Percentiles rank a stretch among this genome's conserved stretches.
Conservation (phyloP, 92 coral and sea anemone species). For the Porites evermanni region DNA sequence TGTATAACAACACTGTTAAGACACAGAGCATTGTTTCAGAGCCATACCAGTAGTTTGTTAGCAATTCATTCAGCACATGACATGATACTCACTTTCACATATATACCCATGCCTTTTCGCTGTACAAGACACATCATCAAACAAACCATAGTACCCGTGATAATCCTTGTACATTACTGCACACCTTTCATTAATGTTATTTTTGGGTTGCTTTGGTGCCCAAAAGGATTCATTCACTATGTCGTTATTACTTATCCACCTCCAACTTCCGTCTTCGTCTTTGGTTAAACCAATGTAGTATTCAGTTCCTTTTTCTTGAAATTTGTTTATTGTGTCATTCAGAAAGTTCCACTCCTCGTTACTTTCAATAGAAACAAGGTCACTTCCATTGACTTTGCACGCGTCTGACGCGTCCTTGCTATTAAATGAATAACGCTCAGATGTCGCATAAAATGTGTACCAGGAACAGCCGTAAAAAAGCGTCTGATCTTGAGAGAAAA, state of each 20-base stretch:
- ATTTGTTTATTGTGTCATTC: background rate
- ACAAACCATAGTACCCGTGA: background rate
- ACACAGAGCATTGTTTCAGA: too few relatives aligned
- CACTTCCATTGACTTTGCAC: conserved; percentile 12
- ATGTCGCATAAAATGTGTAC: too few relatives aligned
- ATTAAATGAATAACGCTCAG: too few relatives aligned
- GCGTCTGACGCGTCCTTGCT: too few relatives aligned
- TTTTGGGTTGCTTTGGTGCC: background rate
- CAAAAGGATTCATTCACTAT: background rate
- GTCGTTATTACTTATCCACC: conserved; percentile 20
- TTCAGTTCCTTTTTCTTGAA: background rate
- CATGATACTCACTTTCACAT: background rate
- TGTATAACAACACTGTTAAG: too few relatives aligned
- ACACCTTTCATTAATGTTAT: conserved; percentile 13
- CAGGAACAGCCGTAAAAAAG: too few relatives aligned
- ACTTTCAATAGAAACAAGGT: conserved; percentile 54
- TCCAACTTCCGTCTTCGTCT: background rate
- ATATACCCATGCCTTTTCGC: background rate
- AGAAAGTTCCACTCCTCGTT: conserved; percentile 24
- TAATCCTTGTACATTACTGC: conserved; percentile 18
- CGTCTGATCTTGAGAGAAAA: too few relatives aligned
- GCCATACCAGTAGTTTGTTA: too few relatives aligned
- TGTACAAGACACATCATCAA: background rate
- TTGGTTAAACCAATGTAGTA: conserved; percentile 41
- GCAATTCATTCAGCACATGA: too few relatives aligned